These are phyloP conservation scores for Strigamia transsilvanica DNA, from an alignment of 2,888 invertebrate genomes.

Conservation along the genomic window DNA sequence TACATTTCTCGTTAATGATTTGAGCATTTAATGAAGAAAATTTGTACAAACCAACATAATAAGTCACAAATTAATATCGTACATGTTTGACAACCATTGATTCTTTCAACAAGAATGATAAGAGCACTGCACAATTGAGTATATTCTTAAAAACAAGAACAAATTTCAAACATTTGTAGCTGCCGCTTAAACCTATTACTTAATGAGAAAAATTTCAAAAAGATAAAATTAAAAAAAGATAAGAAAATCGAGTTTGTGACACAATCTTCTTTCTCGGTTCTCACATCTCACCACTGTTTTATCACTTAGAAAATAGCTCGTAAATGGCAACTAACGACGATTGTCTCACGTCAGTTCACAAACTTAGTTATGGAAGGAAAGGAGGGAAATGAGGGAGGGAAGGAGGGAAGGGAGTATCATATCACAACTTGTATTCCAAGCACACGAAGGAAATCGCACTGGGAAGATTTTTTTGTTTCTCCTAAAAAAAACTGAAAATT, in stretches of 20 bases:
- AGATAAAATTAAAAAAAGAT: not conserved
- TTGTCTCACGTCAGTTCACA: not conserved
- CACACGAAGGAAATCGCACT: not conserved
- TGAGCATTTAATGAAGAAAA: constrained; percentile 8
- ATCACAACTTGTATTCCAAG: constrained; percentile 36
- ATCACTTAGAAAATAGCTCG: constrained; percentile 11
- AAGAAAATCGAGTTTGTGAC: not conserved
- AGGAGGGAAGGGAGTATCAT: not conserved
- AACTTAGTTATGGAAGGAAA: not conserved
- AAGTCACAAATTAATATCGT: not conserved
- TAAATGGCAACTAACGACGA: not conserved
- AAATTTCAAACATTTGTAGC: not conserved
- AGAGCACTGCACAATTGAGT: constrained; percentile 39
- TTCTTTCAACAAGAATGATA: not conserved
- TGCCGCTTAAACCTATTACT: constrained; percentile 7
- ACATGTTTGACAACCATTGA: not conserved
- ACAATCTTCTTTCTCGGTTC: not conserved
- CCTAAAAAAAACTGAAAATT: not conserved
- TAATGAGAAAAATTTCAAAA: not conserved
- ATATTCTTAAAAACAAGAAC: constrained; percentile 21
- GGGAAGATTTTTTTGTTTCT: not conserved
- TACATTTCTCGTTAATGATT: not conserved
- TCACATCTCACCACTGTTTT: not conserved
- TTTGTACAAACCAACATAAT: not conserved
- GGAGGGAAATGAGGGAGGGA: too few relatives aligned